These are phyloP conservation scores for Halocynthia aurantium DNA, from an alignment of 23 tunicate genomes.

Conservation along the genomic window DNA sequence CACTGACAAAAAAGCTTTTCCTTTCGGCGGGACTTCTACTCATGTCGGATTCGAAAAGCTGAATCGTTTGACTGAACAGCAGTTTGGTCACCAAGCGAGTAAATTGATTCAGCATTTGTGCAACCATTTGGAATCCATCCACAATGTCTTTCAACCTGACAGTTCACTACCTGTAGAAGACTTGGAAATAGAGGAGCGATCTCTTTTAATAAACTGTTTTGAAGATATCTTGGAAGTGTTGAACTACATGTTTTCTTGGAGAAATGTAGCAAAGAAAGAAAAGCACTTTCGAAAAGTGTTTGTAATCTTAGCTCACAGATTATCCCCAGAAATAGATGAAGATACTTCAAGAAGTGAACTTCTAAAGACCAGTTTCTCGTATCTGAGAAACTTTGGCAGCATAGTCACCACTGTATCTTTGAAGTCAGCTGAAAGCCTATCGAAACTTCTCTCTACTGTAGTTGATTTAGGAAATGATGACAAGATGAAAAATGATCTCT, in stretches of 20 bases:
- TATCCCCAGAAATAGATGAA: conserved; percentile 8
- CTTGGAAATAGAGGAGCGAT: conserved; percentile 16
- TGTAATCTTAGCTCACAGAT: background rate
- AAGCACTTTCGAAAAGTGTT: background rate
- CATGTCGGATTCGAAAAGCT: conserved; percentile 57
- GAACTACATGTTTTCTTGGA: conserved; percentile 50
- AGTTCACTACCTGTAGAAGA: background rate
- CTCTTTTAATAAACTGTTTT: conserved; percentile 22
- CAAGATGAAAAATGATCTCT: background rate
- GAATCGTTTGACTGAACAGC: conserved; percentile 20
- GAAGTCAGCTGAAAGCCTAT: conserved; percentile 15
- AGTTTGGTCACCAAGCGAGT: conserved; percentile 15
- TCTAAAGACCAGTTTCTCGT: conserved; percentile 34
- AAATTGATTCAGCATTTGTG: conserved; percentile 35
- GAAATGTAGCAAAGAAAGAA: conserved; percentile 1
- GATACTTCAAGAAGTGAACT: conserved; percentile 6
- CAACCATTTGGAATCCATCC: conserved; percentile 36
- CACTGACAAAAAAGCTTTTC: conserved; percentile 28
- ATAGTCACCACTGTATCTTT: conserved; percentile 21
- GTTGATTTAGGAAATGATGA: conserved; percentile 25
- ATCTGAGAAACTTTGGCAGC: conserved; percentile 23
- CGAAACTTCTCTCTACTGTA: conserved; percentile 28
- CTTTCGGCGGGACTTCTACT: conserved; percentile 7
- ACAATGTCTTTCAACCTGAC: background rate
- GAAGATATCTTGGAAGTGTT: conserved; percentile 33